Evolutionary conservation across 2,797 vertebrate species (phyloP).

Genomic region (Thamnophis elegans): DNA sequence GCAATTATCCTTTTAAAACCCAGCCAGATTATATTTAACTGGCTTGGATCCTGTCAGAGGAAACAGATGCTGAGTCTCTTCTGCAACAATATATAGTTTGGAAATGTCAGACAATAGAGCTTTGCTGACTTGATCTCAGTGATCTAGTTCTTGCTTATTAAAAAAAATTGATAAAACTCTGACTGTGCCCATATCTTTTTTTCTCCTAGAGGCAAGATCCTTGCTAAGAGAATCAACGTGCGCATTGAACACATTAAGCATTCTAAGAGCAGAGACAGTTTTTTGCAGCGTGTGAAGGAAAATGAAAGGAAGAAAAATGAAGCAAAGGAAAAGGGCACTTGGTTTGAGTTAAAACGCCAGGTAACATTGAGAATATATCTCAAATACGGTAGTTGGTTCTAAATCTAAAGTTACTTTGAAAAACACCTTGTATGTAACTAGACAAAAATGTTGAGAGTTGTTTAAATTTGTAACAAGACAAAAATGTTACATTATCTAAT

Average conservation of each 20-base stretch:
- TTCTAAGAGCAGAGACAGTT: conserved; percentile 98
- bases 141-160: neutral
- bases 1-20: conserved; percentile 80
- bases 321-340: conserved; percentile 91
- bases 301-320: conserved; percentile 91
- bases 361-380: conserved; percentile 65
- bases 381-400: neutral
- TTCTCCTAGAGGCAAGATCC: conserved; percentile 87
- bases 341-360: conserved; percentile 96
- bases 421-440: neutral
- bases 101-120: neutral
- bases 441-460: neutral
- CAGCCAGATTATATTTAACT: conserved; percentile 74
- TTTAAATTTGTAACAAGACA: neutral
- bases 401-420: neutral
- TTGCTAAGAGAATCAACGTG: conserved; percentile 98
- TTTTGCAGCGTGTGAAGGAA: conserved; percentile 93
- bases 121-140: neutral
- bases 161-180: neutral
- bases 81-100: neutral
- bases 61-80: conserved; percentile 65
- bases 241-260: conserved; percentile 98
- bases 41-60: conserved; percentile 82
- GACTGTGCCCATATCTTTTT: conserved; percentile 5
- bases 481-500: neutral